phyloP scores from a whole-genome alignment of 2,113 vertebrate genomes.

The Phaethornis superciliosus region DNA sequence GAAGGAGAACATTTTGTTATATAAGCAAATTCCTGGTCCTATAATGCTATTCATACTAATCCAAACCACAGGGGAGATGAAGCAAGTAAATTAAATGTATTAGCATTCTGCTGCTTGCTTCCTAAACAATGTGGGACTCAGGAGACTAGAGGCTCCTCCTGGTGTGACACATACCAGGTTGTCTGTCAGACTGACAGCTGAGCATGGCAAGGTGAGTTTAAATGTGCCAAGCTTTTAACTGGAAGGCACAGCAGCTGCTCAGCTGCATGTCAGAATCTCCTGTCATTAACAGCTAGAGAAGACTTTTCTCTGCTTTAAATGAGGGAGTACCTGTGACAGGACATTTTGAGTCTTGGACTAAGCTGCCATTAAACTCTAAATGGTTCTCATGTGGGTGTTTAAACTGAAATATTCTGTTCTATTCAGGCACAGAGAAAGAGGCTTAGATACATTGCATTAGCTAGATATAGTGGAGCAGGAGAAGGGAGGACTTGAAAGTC shows the following conservation, averaged over 20 bases:
- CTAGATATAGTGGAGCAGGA: too few relatives aligned
- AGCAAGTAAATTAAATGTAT: constrained; percentile 46
- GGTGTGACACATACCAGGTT: not conserved
- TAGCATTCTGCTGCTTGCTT: constrained; percentile 18
- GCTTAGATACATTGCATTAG: not conserved
- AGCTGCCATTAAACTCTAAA: not conserved
- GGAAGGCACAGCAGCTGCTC: not conserved
- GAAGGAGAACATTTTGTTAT: constrained; percentile 43
- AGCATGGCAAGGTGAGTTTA: rapidly evolving
- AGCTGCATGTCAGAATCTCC: not conserved
- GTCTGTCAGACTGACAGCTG: not conserved
- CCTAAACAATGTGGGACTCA: not conserved
- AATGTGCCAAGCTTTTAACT: not conserved
- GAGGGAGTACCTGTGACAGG: not conserved
- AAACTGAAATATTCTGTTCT: not conserved
- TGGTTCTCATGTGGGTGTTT: not conserved
- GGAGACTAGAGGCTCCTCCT: not conserved
- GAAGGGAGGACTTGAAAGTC: not conserved
- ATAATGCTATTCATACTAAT: constrained; percentile 25
- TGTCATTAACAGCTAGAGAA: not conserved
- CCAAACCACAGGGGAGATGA: constrained; percentile 36
- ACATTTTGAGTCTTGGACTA: not conserved
- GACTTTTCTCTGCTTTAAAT: not conserved
- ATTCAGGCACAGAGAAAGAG: not conserved
- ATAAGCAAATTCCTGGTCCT: constrained; percentile 22